Conservation (phyloP, 2,888 invertebrate genomes). For the Drosophila ustulata region DNA sequence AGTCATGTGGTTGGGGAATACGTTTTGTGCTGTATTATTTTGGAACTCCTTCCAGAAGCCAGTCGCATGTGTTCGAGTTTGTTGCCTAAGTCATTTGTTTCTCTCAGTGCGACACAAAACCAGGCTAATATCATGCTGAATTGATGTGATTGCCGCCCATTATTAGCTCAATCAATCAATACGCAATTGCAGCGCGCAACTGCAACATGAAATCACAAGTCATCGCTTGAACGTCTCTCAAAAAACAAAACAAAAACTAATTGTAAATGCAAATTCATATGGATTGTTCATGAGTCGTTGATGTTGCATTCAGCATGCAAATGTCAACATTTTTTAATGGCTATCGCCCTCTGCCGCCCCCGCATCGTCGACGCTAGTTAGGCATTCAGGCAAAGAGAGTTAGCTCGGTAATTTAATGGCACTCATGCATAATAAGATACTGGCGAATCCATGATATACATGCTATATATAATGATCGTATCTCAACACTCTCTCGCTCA, state of each 20-base stretch:
- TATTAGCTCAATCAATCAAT: slow-evolving; percentile 49
- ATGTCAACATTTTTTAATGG: slow-evolving; percentile 67
- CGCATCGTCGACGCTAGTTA: slow-evolving; percentile 49
- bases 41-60: slow-evolving; percentile 30
- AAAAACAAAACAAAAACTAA: background rate
- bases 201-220: slow-evolving; percentile 20
- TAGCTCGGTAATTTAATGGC: slow-evolving; percentile 64
- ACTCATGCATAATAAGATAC: slow-evolving; percentile 65
- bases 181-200: slow-evolving; percentile 41
- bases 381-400: slow-evolving; percentile 58
- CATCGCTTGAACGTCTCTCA: slow-evolving; percentile 13
- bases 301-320: slow-evolving; percentile 78
- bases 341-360: background rate
- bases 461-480: slow-evolving; percentile 73
- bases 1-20: slow-evolving; percentile 36
- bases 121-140: slow-evolving; percentile 44
- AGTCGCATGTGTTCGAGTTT: slow-evolving; percentile 46
- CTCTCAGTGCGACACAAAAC: slow-evolving; percentile 28
- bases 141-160: slow-evolving; percentile 24
- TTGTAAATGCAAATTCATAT: slow-evolving; percentile 65
- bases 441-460: slow-evolving; percentile 59
- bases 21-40: slow-evolving; percentile 2
- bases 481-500: slow-evolving; percentile 30
- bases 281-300: slow-evolving; percentile 66
- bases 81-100: slow-evolving; percentile 76